Conservation (phyloP, 1,140 invertebrate species). For the Drosophila punjabiensis region DNA sequence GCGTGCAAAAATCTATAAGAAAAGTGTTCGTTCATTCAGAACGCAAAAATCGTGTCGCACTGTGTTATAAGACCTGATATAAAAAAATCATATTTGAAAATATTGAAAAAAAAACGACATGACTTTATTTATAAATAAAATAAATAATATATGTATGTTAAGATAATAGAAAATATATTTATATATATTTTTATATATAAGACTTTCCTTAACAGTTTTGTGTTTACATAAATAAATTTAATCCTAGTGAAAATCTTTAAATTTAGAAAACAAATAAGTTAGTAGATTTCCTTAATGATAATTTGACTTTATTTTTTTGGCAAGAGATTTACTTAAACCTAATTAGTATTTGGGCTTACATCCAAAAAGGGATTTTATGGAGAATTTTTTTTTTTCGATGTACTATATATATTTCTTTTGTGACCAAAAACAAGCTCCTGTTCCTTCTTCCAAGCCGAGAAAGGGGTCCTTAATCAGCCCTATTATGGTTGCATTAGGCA, state of each 20-base stretch:
- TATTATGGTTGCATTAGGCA: conserved; percentile 2
- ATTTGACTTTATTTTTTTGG: neutral
- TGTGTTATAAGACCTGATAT: no score
- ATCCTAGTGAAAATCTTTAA: no score
- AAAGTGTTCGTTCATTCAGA: no score
- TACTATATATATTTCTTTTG: neutral
- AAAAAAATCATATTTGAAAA: no score
- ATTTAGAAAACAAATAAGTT: neutral
- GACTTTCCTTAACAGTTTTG: neutral
- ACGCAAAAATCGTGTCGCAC: no score
- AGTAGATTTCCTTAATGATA: neutral
- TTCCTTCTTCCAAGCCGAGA: neutral
- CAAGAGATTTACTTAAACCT: conserved; percentile 9
- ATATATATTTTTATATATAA: no score
- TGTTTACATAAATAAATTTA: neutral
- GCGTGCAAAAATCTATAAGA: no score
- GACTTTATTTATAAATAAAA: no score
- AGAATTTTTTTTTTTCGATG: neutral
- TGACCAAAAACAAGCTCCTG: neutral
- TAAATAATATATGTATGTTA: no score
- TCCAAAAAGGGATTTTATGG: neutral
- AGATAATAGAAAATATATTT: no score
- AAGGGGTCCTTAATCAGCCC: conserved; percentile 13
- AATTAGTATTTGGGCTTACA: neutral
- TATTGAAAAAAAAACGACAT: no score